These are phyloP conservation scores for Eugnorisma glareosa DNA, from an alignment of 2,888 invertebrate species.

Conservation along the genomic window DNA sequence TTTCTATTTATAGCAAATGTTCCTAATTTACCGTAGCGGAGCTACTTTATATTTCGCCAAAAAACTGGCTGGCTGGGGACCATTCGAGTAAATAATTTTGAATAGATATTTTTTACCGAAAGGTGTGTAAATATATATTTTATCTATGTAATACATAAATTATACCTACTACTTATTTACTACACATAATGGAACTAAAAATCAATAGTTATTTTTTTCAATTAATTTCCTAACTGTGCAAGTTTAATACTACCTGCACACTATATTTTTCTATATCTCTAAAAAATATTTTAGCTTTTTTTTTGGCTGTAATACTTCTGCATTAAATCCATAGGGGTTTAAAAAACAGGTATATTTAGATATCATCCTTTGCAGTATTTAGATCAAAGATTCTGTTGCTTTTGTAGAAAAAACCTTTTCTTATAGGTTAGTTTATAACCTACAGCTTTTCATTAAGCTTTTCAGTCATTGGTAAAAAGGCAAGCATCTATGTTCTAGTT, in stretches of 20 bases:
- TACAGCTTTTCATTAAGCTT: not conserved
- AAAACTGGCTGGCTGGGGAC: slow-evolving; percentile 6
- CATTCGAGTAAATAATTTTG: not conserved
- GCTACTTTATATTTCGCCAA: not conserved
- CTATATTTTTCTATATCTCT: not conserved
- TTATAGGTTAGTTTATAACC: not conserved
- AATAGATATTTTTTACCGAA: not conserved
- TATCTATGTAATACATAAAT: not conserved
- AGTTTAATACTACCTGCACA: slow-evolving; percentile 3
- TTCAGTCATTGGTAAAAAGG: not conserved
- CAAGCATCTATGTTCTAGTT: not conserved
- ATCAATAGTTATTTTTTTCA: not conserved
- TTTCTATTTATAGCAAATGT: not conserved
- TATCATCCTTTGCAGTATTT: not conserved
- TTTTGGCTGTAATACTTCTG: slow-evolving; percentile 44
- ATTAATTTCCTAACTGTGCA: slow-evolving; percentile 25
- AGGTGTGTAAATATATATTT: not conserved
- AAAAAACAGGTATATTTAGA: not conserved
- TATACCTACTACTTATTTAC: not conserved
- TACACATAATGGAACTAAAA: not conserved
- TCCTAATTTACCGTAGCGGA: not conserved
- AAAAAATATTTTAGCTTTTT: slow-evolving; percentile 23
- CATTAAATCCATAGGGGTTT: not conserved
- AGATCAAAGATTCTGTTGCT: not conserved
- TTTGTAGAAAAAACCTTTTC: not conserved